Evolutionary conservation across 1,140 invertebrate genomes (phyloP).

Genomic region (Goniozus legneri): DNA sequence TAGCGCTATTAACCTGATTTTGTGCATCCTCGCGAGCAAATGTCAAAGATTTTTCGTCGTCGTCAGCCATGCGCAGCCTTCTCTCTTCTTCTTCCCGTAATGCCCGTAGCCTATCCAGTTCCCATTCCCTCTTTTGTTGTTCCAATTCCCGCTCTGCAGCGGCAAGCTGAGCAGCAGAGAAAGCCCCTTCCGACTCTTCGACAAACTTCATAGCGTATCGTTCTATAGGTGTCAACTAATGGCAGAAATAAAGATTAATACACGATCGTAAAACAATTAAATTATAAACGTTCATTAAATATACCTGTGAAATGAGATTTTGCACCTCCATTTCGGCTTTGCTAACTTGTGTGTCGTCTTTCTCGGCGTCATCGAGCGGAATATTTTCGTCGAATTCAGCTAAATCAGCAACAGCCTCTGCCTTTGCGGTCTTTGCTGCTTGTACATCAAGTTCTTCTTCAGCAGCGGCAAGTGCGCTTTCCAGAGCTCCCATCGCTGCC

Average conservation of each 20-base stretch:
- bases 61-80: conserved; percentile 58
- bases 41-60: conserved; percentile 65
- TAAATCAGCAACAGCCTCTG: conserved; percentile 89
- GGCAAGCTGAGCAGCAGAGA: conserved; percentile 79
- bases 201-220: conserved; percentile 90
- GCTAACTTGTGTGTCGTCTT: conserved; percentile 62
- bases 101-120: conserved; percentile 75
- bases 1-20: conserved; percentile 74
- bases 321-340: conserved; percentile 83
- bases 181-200: conserved; percentile 82
- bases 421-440: conserved; percentile 84
- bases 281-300: conserved; percentile 11
- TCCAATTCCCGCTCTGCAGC: conserved; percentile 89
- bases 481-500: conserved; percentile 66
- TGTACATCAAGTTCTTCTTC: conserved; percentile 94
- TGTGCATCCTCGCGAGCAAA: conserved; percentile 70
- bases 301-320: conserved; percentile 78
- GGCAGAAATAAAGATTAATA: conserved; percentile 18
- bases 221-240: conserved; percentile 85
- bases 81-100: conserved; percentile 72
- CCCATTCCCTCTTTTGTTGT: conserved; percentile 91
- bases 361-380: conserved; percentile 75
- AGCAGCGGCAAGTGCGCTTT: conserved; percentile 81
- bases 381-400: conserved; percentile 97
- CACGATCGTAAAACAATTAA: background rate